These are phyloP conservation scores for Daubentonia madagascariensis DNA, from an alignment of 2,113 vertebrate genomes.

Conservation along the genomic window DNA sequence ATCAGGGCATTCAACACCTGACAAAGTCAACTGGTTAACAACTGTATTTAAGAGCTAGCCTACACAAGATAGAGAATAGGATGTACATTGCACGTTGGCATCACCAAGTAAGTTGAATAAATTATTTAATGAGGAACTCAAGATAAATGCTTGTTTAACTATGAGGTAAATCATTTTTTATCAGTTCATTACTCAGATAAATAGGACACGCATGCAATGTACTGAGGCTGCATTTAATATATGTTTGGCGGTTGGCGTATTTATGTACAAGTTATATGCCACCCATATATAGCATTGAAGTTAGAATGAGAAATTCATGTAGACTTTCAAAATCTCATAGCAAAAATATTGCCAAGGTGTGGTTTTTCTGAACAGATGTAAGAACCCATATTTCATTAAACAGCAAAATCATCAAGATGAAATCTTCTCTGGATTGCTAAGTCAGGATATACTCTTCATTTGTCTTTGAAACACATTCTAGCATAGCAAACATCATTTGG, in stretches of 20 bases:
- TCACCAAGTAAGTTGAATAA: background rate
- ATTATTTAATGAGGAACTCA: background rate
- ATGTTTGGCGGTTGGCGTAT: background rate
- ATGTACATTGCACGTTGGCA: rapidly evolving
- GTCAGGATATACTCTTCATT: background rate
- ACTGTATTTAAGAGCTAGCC: background rate
- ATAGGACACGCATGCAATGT: background rate
- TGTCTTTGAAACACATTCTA: background rate
- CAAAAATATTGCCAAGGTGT: background rate
- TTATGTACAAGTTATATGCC: background rate
- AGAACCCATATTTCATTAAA: background rate
- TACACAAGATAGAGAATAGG: background rate
- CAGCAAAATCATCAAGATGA: background rate
- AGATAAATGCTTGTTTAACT: background rate
- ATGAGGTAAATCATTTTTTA: background rate
- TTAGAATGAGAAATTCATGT: background rate
- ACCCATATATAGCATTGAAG: background rate
- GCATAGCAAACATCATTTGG: background rate
- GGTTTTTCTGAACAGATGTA: background rate
- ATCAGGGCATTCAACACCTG: background rate
- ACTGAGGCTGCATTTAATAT: background rate
- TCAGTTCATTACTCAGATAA: background rate
- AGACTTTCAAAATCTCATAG: background rate
- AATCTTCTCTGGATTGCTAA: background rate
- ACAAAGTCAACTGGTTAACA: background rate